A percentile compares a stretch with the other conserved stretches of the same genome.
These are phyloP conservation scores for Antechinus stuartii DNA, from an alignment of 2,113 vertebrate species.

Conservation along the genomic window DNA sequence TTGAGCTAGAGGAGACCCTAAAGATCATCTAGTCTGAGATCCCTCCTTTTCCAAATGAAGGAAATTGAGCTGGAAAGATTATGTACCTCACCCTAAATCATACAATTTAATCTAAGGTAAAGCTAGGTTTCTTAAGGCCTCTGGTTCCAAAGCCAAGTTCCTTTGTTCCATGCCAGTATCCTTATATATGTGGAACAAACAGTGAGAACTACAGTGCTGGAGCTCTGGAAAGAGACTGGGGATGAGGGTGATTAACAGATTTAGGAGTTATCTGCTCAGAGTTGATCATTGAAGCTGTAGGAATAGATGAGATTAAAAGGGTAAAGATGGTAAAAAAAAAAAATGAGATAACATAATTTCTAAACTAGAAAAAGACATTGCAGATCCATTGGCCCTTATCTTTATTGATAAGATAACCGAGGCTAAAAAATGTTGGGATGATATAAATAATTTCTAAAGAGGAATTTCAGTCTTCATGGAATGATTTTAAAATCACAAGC, in stretches of 20 bases:
- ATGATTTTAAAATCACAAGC: background rate
- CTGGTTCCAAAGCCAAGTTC: background rate
- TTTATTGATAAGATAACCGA: background rate
- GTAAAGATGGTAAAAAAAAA: background rate
- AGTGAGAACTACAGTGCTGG: background rate
- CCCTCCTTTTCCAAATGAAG: background rate
- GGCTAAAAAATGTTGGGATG: background rate
- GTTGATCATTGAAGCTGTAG: background rate
- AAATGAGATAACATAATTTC: background rate
- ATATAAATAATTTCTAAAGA: background rate
- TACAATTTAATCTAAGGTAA: background rate
- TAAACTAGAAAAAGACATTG: background rate
- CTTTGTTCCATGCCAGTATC: background rate
- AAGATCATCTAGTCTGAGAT: background rate
- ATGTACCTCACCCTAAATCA: background rate
- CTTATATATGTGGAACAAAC: background rate
- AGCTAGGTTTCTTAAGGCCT: background rate
- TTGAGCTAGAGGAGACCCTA: background rate
- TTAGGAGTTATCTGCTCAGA: background rate
- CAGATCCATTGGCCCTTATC: background rate
- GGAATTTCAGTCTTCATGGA: background rate
- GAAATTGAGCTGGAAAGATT: background rate
- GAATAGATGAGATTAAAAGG: background rate
- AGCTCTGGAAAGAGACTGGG: background rate
- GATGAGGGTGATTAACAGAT: background rate